phyloP scores from a whole-genome alignment of 2,113 vertebrate species.

The Lamprotornis superbus region DNA sequence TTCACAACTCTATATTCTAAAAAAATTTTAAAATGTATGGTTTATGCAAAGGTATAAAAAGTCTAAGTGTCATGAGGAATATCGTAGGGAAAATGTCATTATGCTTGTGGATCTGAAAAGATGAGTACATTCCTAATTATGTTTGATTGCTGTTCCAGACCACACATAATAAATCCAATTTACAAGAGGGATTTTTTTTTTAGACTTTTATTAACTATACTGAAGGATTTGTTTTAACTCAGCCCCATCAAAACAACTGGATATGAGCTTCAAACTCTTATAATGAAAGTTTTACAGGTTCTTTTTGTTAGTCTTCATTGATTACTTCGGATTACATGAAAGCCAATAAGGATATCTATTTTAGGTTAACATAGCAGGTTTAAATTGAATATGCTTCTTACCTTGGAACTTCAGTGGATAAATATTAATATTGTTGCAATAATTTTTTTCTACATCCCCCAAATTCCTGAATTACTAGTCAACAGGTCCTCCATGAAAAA shows the following conservation, averaged over 20 bases:
- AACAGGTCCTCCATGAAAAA: slow-evolving; percentile 75
- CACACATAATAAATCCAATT: background rate
- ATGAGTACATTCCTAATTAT: background rate
- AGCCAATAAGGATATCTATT: background rate
- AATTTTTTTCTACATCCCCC: slow-evolving; percentile 47
- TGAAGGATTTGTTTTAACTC: background rate
- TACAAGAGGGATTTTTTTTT: background rate
- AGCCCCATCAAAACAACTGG: background rate
- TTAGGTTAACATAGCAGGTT: background rate
- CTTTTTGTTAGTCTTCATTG: background rate
- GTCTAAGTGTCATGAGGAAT: background rate
- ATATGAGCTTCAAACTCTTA: background rate
- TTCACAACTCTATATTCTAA: background rate
- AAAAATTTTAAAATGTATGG: background rate
- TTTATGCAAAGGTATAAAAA: background rate
- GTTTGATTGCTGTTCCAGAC: background rate
- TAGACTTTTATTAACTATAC: background rate
- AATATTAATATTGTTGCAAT: background rate
- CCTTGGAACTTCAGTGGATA: background rate
- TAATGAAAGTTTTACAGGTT: background rate
- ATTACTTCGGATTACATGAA: background rate
- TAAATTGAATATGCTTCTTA: background rate
- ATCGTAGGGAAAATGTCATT: background rate
- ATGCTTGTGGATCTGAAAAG: background rate
- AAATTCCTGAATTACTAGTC: slow-evolving; percentile 72